phyloP scores from a whole-genome alignment of 37 sponge, comb jelly and placozoan genomes.

The Aplysina aerophoba region DNA sequence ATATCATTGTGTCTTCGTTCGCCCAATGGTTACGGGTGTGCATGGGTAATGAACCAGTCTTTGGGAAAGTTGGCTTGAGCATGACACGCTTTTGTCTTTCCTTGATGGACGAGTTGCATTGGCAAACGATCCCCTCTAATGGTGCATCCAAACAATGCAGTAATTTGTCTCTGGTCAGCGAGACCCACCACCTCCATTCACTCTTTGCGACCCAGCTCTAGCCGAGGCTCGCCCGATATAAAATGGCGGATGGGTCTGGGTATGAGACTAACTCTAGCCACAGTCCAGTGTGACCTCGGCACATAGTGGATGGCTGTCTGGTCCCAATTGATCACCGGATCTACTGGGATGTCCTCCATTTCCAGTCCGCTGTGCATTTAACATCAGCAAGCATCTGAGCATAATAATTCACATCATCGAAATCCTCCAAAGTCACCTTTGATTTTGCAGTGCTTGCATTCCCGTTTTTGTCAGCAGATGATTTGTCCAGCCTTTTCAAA shows the following conservation, averaged over 20 bases:
- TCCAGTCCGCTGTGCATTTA: slow-evolving; percentile 17
- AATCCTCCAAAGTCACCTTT: slow-evolving; percentile 33
- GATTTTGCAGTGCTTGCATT: slow-evolving; percentile 36
- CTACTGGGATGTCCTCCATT: slow-evolving; percentile 59
- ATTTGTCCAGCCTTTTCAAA: no score
- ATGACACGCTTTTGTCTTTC: slow-evolving; percentile 52
- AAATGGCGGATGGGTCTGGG: no score
- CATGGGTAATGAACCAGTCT: slow-evolving; percentile 68
- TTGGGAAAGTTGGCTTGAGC: slow-evolving; percentile 45
- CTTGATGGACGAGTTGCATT: slow-evolving; percentile 57
- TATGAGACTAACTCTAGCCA: no score
- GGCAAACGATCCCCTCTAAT: slow-evolving; percentile 55
- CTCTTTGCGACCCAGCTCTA: no score
- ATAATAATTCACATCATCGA: slow-evolving; percentile 44
- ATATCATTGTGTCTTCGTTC: slow-evolving; percentile 54
- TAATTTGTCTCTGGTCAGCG: slow-evolving; percentile 52
- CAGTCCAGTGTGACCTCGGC: slow-evolving; percentile 60
- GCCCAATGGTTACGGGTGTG: slow-evolving; percentile 63
- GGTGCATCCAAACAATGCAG: slow-evolving; percentile 62
- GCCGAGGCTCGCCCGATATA: no score
- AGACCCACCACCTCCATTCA: slow-evolving; percentile 48
- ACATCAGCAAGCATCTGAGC: slow-evolving; percentile 50
- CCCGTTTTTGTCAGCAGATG: no score
- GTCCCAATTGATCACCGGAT: slow-evolving; percentile 63
- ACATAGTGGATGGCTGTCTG: slow-evolving; percentile 65